Evolutionary conservation across 2,888 invertebrate species (phyloP), one percentile per base, ranked within the genome.

Genomic region (Caradrina clavipalpis): DNA sequence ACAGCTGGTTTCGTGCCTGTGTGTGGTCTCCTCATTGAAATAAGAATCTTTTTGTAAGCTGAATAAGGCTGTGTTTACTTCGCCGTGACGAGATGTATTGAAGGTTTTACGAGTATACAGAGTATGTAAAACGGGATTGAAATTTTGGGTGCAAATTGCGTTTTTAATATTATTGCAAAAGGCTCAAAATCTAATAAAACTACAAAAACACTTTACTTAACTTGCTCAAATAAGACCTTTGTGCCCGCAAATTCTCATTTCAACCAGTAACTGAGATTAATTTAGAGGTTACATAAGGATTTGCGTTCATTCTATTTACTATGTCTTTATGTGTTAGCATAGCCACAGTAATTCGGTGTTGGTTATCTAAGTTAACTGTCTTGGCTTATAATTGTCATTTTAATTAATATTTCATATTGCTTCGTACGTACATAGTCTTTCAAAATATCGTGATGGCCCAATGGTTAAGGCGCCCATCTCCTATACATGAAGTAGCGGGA

Each of bases 231-330:
- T 60, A 31, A 22, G 26, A 21, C 22, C 10, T 19, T 42, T 57
- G 35, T 50, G n/a, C 35, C 42, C 49, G 22, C 42, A 59, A 47
- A 73, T 47, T 55, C 45, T 59, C 45, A 26, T 74, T 74, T 56
- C 21, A 59, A 19, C 17, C 45, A 59, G 8, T n/a, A 39, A 35
- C 21, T 45, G 21, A 39, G 21, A 50, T 74, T 50, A 50, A 54
- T 66, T 45, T 58, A 15, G 8, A 47, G 26, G 42, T 35, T 39
- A 59, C 26, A 56, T 6, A 2, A 51, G 49, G 31, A 57, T 67
- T 74, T 19, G 1, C 15, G 42, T 11, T 47, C 17, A 53, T 57
- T 60, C 51, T 53, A 51, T 60, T 60, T 67, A 55, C n/a, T 35
- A n/a, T 13, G 31, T 39, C 50, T 19, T 35, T 26, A 7, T 15